A percentile compares a stretch with the other conserved stretches of the same genome.
These are phyloP conservation scores for Dryobotodes eremita DNA, from an alignment of 2,888 invertebrate species.

Conservation along the genomic window DNA sequence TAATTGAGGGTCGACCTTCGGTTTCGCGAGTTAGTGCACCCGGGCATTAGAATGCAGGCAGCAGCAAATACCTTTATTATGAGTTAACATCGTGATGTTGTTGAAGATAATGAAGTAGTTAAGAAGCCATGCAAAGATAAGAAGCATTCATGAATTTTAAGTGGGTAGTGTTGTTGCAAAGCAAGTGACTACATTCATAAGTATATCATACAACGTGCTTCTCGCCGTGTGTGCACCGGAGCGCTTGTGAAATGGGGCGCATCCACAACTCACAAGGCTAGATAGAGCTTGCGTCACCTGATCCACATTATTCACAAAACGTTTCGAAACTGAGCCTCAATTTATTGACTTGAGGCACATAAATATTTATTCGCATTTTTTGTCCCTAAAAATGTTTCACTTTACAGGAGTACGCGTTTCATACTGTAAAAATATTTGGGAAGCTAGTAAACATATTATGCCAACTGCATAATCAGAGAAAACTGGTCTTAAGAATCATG, in stretches of 20 bases:
- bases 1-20: conserved; percentile 36
- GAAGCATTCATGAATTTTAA: conserved; percentile 60
- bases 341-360: conserved; percentile 78
- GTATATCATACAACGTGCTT: conserved; percentile 16
- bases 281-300: conserved; percentile 83
- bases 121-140: conserved; percentile 52
- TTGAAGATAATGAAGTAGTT: conserved; percentile 47
- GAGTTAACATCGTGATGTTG: conserved; percentile 57
- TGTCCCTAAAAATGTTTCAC: conserved; percentile 64
- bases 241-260: conserved; percentile 83
- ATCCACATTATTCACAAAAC: conserved; percentile 83
- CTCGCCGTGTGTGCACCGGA: conserved; percentile 38
- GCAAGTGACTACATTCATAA: conserved; percentile 29
- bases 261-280: conserved; percentile 81
- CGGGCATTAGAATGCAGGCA: conserved; percentile 25
- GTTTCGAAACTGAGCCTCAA: conserved; percentile 82
- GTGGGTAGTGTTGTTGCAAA: conserved; percentile 34
- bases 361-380: conserved; percentile 82
- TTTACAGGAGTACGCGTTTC: conserved; percentile 49
- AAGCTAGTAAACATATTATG: conserved; percentile 58
- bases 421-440: conserved; percentile 54
- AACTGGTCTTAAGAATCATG: conserved; percentile 27
- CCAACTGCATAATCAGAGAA: conserved; percentile 59
- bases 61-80: conserved; percentile 33
- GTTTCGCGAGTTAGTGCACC: conserved; percentile 44